Evolutionary conservation across 1,140 invertebrate species (phyloP).

Genomic region (Drosophila burlai): DNA sequence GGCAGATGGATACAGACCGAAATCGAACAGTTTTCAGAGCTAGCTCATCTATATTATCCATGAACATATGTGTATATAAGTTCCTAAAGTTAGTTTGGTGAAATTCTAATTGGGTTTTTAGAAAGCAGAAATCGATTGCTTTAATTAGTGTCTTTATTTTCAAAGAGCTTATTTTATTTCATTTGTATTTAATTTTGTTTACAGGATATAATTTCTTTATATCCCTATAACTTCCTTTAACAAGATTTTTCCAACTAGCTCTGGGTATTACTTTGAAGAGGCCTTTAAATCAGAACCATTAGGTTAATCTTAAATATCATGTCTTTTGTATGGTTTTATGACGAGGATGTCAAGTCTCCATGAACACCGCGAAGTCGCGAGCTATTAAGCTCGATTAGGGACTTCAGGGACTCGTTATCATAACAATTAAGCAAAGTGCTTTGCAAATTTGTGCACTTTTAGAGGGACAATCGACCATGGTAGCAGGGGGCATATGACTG

Average conservation of each 20-base stretch:
- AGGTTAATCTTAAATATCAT: constrained; percentile 8
- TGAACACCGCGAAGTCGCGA: background rate
- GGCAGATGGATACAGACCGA: too few relatives aligned
- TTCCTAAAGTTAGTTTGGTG: background rate
- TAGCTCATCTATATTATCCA: background rate
- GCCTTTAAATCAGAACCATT: background rate
- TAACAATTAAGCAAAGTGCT: constrained; percentile 48
- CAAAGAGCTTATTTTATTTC: background rate
- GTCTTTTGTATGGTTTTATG: background rate
- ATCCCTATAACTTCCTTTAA: too few relatives aligned
- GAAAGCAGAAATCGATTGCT: background rate
- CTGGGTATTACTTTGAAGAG: background rate
- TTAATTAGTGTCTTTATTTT: too few relatives aligned
- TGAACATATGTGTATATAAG: too few relatives aligned
- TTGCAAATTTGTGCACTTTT: constrained; percentile 62
- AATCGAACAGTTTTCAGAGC: background rate
- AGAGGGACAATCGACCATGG: constrained; percentile 42
- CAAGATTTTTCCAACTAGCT: too few relatives aligned
- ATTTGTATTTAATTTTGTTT: too few relatives aligned
- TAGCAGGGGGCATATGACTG: constrained; percentile 6
- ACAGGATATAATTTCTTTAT: too few relatives aligned
- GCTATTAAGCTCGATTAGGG: background rate
- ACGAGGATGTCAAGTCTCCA: background rate
- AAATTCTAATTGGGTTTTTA: background rate
- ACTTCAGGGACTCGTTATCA: too few relatives aligned